Percentiles rank a stretch among this genome's conserved stretches.
These are phyloP conservation scores for Sphinx pinastri DNA, from an alignment of 2,888 invertebrate genomes.

Conservation along the genomic window DNA sequence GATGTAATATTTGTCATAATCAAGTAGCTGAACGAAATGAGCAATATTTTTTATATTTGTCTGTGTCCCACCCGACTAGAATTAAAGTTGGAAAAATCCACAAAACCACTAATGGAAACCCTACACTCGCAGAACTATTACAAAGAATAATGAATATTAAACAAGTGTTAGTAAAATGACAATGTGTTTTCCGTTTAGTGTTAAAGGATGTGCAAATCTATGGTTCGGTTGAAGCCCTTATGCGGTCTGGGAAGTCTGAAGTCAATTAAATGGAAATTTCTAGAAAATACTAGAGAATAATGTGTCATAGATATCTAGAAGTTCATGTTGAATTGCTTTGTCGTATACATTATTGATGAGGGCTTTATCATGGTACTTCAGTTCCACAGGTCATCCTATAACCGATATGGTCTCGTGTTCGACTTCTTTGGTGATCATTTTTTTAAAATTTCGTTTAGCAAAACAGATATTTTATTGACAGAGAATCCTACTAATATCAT, in stretches of 20 bases:
- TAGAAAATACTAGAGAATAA: background rate
- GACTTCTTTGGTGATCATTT: background rate
- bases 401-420: background rate
- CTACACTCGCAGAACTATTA: constrained; percentile 7
- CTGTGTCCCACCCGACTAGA: too few species aligned
- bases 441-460: background rate
- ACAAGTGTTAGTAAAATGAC: constrained; percentile 7
- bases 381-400: too few species aligned
- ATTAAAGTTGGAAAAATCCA: background rate
- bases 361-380: too few species aligned
- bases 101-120: background rate
- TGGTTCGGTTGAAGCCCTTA: background rate
- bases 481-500: too few species aligned
- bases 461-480: too few species aligned
- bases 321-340: background rate
- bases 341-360: too few species aligned
- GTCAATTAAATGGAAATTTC: background rate
- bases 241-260: background rate
- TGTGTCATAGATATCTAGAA: constrained; percentile 8
- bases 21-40: too few species aligned
- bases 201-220: constrained; percentile 13
- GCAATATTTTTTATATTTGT: too few species aligned
- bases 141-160: constrained; percentile 22
- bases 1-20: too few species aligned
- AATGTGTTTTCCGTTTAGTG: constrained; percentile 13